phyloP scores from a whole-genome alignment of 2,888 invertebrate species.

The Leucophenga maculata region DNA sequence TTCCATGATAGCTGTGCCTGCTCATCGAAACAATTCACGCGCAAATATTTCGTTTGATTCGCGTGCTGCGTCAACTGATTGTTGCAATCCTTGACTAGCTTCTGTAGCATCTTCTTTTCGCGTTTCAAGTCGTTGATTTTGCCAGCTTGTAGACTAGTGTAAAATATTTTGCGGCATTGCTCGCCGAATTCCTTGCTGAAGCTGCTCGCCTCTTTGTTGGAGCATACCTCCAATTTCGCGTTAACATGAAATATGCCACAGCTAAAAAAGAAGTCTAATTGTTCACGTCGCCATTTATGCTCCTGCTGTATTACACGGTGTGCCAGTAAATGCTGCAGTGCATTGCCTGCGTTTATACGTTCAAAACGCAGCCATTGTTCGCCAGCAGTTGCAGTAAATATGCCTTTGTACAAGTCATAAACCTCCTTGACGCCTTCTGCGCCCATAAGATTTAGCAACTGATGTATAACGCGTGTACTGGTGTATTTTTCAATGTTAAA shows the following conservation, averaged over 20 bases:
- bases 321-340: constrained; percentile 73
- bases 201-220: constrained; percentile 63
- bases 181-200: constrained; percentile 74
- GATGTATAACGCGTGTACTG: constrained; percentile 77
- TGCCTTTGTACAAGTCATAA: constrained; percentile 77
- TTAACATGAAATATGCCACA: constrained; percentile 78
- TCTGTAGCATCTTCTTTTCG: constrained; percentile 75
- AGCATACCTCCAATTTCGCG: constrained; percentile 60
- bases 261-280: constrained; percentile 78
- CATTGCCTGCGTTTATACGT: constrained; percentile 78
- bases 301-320: constrained; percentile 68
- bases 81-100: constrained; percentile 76
- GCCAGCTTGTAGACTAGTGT: constrained; percentile 78
- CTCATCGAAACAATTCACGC: constrained; percentile 74
- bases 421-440: constrained; percentile 78
- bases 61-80: constrained; percentile 73
- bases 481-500: constrained; percentile 83
- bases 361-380: constrained; percentile 81
- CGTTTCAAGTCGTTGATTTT: constrained; percentile 76
- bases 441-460: constrained; percentile 77
- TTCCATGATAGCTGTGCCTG: constrained; percentile 78
- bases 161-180: constrained; percentile 80
- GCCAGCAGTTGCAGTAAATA: constrained; percentile 74
- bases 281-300: constrained; percentile 77
- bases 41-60: constrained; percentile 74